Evolutionary conservation across 2,113 vertebrate species (phyloP).

Genomic region (Trematomus loennbergii): DNA sequence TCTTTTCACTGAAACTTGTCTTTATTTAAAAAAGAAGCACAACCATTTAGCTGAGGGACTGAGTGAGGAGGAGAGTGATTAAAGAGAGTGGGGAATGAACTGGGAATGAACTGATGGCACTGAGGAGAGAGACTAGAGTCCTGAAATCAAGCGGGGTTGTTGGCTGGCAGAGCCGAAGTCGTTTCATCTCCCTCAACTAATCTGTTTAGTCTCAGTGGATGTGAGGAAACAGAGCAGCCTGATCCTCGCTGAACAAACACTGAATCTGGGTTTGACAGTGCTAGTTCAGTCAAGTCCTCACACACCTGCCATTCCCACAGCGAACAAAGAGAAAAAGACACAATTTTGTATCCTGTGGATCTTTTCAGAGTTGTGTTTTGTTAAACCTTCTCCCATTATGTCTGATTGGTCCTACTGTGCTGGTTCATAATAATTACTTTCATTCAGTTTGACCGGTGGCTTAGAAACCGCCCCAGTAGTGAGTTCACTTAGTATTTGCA

Average conservation of each 20-base stretch:
- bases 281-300: conserved; percentile 30
- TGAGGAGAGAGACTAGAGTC: conserved; percentile 41
- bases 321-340: conserved; percentile 51
- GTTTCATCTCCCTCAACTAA: conserved; percentile 61
- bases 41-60: conserved; percentile 18
- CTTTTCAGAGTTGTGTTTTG: conserved; percentile 60
- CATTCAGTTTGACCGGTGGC: conserved; percentile 72
- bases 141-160: conserved; percentile 39
- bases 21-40: conserved; percentile 42
- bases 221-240: conserved; percentile 47
- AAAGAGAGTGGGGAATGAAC: conserved; percentile 52
- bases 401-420: conserved; percentile 58
- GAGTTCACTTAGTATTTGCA: background rate
- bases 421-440: conserved; percentile 56
- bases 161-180: conserved; percentile 57
- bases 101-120: conserved; percentile 46
- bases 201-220: conserved; percentile 67
- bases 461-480: conserved; percentile 52
- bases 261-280: conserved; percentile 18
- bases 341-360: conserved; percentile 59
- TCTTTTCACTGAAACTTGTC: conserved; percentile 26
- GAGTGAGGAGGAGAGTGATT: conserved; percentile 42
- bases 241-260: conserved; percentile 45
- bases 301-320: conserved; percentile 59
- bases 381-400: conserved; percentile 44